Evolutionary conservation across 2,888 invertebrate genomes (phyloP), one percentile per base, ranked within the genome.

Genomic region (Perizoma affinitatum): DNA sequence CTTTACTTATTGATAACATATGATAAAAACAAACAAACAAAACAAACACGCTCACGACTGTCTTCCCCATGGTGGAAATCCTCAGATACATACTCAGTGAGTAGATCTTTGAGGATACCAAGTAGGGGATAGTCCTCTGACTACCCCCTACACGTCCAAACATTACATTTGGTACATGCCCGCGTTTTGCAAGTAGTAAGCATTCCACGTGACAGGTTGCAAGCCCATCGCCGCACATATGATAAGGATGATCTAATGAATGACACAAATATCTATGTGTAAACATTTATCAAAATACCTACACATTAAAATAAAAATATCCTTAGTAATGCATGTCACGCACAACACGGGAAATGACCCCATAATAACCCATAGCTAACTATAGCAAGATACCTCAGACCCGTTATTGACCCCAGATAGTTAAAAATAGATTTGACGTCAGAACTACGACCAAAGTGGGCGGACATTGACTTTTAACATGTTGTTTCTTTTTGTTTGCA

Each of bases 271-370:
- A 33, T 45, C 6, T n/a, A 49, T 33, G 10, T 10, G 10, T 10
- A n/a, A 42, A 10, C 42, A 42, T 10, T 42, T 42, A 42, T 42
- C 42, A 42, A 42, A 41, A 51, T 41, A 40, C 42, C 7, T 53
- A 38, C 22, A 4, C 36, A 50, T 40, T 45, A 36, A 43, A 34
- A 44, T 11, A 22, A 22, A 38, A 36, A 35, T 4, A 8, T 44
- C 6, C 11, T 22, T 45, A 46, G 35, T 7, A 9, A 62, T 50
- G 47, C 65, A 6, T 33, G 46, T 48, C 67, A 59, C 63, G 65
- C 55, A 48, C 41, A 45, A 7, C 35, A 57, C 60, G 61, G 70
- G 71, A 73, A 70, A 70, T 71, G 74, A 71, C 69, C 69, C 61
- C 59, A 67, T 61, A 72, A 70, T 66, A 72, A 68, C 66, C 68